Evolutionary conservation across 2,113 vertebrate genomes (phyloP).

Genomic region (Eretmochelys imbricata): DNA sequence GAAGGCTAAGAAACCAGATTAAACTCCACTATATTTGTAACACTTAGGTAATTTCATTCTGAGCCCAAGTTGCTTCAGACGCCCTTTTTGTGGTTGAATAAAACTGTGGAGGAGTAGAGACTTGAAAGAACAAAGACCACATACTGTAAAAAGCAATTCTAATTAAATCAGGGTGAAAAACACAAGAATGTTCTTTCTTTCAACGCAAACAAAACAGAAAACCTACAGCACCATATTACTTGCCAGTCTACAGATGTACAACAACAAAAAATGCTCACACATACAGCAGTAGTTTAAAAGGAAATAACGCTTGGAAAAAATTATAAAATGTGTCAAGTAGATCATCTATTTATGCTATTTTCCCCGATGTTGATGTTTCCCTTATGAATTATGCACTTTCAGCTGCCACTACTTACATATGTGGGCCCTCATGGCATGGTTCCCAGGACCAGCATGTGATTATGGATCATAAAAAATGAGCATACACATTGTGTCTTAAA

Average conservation of each 20-base stretch:
- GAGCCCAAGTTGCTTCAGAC: slow-evolving; percentile 63
- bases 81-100: slow-evolving; percentile 57
- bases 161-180: slow-evolving; percentile 68
- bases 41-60: slow-evolving; percentile 65
- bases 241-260: slow-evolving; percentile 53
- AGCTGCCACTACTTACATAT: slow-evolving; percentile 66
- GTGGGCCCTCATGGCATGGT: slow-evolving; percentile 58
- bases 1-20: slow-evolving; percentile 67
- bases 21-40: slow-evolving; percentile 53
- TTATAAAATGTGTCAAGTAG: slow-evolving; percentile 59
- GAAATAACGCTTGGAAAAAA: slow-evolving; percentile 59
- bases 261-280: neutral
- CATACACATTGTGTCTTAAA: slow-evolving; percentile 50
- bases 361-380: slow-evolving; percentile 64
- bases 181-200: slow-evolving; percentile 55
- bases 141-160: slow-evolving; percentile 64
- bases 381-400: slow-evolving; percentile 75
- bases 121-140: slow-evolving; percentile 64
- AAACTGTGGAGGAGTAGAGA: slow-evolving; percentile 48
- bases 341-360: slow-evolving; percentile 69
- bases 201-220: slow-evolving; percentile 27
- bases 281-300: slow-evolving; percentile 47
- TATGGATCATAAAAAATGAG: slow-evolving; percentile 64
- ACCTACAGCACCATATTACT: slow-evolving; percentile 50
- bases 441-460: slow-evolving; percentile 66